Conservation (phyloP, 2,113 vertebrate genomes). For the Steatornis caripensis region DNA sequence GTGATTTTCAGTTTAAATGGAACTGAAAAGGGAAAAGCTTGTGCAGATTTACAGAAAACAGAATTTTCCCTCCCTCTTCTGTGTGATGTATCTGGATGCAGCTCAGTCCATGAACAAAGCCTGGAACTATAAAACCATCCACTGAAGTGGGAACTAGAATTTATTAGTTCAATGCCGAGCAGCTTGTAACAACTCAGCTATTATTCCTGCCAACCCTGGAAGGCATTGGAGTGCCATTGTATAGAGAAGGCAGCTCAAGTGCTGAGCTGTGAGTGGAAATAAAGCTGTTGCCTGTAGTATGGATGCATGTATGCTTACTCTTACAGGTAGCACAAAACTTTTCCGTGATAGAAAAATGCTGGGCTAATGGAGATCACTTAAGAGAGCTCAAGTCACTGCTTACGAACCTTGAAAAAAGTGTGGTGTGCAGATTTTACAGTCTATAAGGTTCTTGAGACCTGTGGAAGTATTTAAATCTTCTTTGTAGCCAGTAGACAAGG, state of each 20-base stretch:
- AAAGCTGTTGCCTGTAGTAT: neutral
- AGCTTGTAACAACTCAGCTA: neutral
- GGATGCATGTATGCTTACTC: neutral
- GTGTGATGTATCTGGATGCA: neutral
- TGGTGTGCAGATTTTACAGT: neutral
- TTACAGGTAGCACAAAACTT: neutral
- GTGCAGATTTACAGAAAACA: neutral
- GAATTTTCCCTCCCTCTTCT: neutral
- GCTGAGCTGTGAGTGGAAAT: neutral
- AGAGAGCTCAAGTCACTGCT: neutral
- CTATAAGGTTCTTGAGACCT: neutral
- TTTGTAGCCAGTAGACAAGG: neutral
- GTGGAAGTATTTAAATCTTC: neutral
- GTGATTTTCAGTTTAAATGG: neutral
- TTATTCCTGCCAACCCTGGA: neutral
- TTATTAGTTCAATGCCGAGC: neutral
- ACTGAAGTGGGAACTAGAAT: neutral
- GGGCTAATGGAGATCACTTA: neutral
- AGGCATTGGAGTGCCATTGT: neutral
- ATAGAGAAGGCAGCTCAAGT: neutral
- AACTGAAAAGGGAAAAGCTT: neutral
- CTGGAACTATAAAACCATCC: neutral
- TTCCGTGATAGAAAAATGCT: neutral
- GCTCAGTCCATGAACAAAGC: neutral
- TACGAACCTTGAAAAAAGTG: neutral